phyloP scores from a whole-genome alignment of 2,113 vertebrate species.

The Aphyosemion australe region DNA sequence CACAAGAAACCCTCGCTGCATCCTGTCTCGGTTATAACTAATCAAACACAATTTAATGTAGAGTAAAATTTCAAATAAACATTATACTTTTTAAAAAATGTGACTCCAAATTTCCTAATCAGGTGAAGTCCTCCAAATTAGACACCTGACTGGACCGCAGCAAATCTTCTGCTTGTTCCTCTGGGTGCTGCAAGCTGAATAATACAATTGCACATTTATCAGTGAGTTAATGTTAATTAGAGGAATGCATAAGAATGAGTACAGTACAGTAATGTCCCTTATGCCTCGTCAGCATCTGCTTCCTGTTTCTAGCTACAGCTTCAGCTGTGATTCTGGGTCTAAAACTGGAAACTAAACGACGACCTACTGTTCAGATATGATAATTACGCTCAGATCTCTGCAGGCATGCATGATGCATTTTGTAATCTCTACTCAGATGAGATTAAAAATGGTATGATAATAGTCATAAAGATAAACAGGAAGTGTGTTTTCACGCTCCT shows the following conservation, averaged over 20 bases:
- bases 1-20: slow-evolving; percentile 15
- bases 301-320: slow-evolving; percentile 25
- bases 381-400: slow-evolving; percentile 10
- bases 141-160: slow-evolving; percentile 52
- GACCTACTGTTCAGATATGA: slow-evolving; percentile 3
- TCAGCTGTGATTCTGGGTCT: slow-evolving; percentile 25
- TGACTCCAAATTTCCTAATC: slow-evolving; percentile 41
- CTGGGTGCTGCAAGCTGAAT: slow-evolving; percentile 52
- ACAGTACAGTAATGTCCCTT: slow-evolving; percentile 60
- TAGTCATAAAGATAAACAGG: background rate
- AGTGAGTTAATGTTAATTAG: slow-evolving; percentile 67
- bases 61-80: slow-evolving; percentile 33
- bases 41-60: slow-evolving; percentile 27
- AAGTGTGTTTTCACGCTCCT: background rate
- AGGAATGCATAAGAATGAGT: slow-evolving; percentile 58
- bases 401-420: slow-evolving; percentile 17
- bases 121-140: slow-evolving; percentile 38
- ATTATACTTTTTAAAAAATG: slow-evolving; percentile 28
- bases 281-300: slow-evolving; percentile 38
- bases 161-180: slow-evolving; percentile 49
- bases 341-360: slow-evolving; percentile 8
- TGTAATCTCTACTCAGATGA: slow-evolving; percentile 10
- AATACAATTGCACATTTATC: slow-evolving; percentile 69
- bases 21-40: slow-evolving; percentile 13
- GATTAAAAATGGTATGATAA: background rate